Percentiles rank a stretch among this genome's conserved stretches.
These are phyloP conservation scores for Isoperla grammatica DNA, from an alignment of 2,888 invertebrate species.

Conservation along the genomic window DNA sequence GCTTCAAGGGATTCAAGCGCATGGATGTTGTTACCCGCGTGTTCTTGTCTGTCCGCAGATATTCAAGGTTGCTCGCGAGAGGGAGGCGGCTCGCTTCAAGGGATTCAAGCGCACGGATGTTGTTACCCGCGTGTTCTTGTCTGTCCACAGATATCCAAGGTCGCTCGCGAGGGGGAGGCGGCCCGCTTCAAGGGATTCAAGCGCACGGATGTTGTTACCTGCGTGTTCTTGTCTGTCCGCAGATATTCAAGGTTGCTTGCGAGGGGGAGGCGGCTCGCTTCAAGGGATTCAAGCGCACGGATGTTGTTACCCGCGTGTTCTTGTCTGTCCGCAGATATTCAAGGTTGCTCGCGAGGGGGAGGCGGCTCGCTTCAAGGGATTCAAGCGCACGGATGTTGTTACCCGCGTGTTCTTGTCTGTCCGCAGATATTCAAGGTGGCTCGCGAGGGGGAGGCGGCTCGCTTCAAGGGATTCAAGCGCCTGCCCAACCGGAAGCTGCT, in stretches of 20 bases:
- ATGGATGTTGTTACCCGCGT: not conserved
- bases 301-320: not conserved
- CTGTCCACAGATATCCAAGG: constrained; percentile 55
- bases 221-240: not conserved
- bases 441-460: constrained; percentile 71
- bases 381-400: constrained; percentile 53
- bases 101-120: constrained; percentile 76
- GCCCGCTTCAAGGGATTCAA: constrained; percentile 80
- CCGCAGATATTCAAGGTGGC: constrained; percentile 62
- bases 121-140: not conserved
- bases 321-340: constrained; percentile 50
- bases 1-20: constrained; percentile 83
- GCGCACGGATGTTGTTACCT: not conserved
- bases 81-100: constrained; percentile 76
- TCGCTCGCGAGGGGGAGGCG: constrained; percentile 71
- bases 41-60: constrained; percentile 42
- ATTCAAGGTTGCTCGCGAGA: constrained; percentile 67
- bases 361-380: constrained; percentile 76
- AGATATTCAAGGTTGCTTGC: constrained; percentile 67
- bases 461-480: constrained; percentile 80
- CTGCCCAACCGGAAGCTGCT: constrained; percentile 78
- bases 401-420: not conserved
- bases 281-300: constrained; percentile 83
- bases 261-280: constrained; percentile 75
- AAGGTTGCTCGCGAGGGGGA: constrained; percentile 72